Evolutionary conservation across 2,797 vertebrate genomes (phyloP).

Genomic region (Pristis pectinata): DNA sequence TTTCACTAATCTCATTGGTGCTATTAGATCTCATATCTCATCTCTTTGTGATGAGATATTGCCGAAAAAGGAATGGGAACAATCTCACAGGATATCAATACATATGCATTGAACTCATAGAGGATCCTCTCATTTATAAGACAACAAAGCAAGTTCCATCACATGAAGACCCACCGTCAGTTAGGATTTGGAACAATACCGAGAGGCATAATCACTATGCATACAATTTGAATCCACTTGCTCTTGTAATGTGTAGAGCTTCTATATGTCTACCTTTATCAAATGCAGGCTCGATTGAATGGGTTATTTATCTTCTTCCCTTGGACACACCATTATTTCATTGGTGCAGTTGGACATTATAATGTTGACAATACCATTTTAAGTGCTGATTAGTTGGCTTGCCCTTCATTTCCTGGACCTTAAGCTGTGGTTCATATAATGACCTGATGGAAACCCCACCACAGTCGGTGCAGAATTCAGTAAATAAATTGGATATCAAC

Average conservation of each 20-base stretch:
- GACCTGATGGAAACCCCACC: neutral
- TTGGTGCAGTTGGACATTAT: neutral
- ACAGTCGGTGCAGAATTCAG: neutral
- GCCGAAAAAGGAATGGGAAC: too few relatives aligned
- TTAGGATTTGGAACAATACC: too few relatives aligned
- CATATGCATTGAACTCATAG: too few relatives aligned
- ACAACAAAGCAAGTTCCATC: too few relatives aligned
- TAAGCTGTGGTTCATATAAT: neutral
- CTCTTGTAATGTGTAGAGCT: neutral
- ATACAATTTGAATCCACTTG: neutral
- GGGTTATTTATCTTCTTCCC: neutral
- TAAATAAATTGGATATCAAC: neutral
- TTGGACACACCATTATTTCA: neutral
- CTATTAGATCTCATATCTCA: too few relatives aligned
- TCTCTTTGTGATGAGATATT: too few relatives aligned
- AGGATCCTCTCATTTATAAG: too few relatives aligned
- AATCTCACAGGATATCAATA: too few relatives aligned
- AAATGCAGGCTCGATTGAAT: neutral
- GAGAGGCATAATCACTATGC: neutral
- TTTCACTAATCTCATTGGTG: too few relatives aligned
- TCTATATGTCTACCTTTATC: neutral
- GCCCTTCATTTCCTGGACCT: neutral
- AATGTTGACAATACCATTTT: neutral
- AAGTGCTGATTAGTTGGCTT: neutral
- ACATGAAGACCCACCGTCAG: too few relatives aligned